Base-by-base conservation (phyloP, 2,113 vertebrate genomes). In the Pangasianodon gigas region DNA sequence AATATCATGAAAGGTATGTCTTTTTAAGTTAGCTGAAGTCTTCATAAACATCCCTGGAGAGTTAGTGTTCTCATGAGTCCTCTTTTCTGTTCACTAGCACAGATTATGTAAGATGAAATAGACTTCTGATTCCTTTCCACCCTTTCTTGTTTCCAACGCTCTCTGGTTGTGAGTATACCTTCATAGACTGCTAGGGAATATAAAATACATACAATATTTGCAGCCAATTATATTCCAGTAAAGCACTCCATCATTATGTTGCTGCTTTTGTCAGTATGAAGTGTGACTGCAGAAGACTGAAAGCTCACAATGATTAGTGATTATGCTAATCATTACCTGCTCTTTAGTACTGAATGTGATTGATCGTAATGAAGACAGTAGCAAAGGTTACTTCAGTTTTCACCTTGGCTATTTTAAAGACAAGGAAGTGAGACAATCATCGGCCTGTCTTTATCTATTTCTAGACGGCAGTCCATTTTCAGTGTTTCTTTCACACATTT, bases 281-380 rank as follows among this genome's bases (percentile, higher is more conserved):
- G 83, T 91, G 86, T 88, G 91, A 90, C 91, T 83, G 80, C 83
- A 90, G 88, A 91, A 93, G 91, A 92, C 88, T 51, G 89, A 93
- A 91, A 75, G 88, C 86, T 90, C 81, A 62, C 88, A 92, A 87
- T 90, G 44, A 88, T 84, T 87, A 92, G 90, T 91, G 92, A 93
- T 93, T 93, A 93, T 93, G 92, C 87, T 93, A 93, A 94, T 92
- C 91, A 91, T 94, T 93, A 92, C 92, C 84, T 80, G 69, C 81
- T 89, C 90, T 80, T 86, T 90, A 93, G 90, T 41, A 89, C 88
- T 87, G 87, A 29, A 87, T 82, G 87, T 92, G 86, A 93, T 91
- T 93, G 93, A 93, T 94, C 89, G 79, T 69, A n/a, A 77, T 18
- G 87, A 89, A 93, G 82, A 93, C 92, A 92, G 90, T 60, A 90